Conservation (phyloP, 2,113 vertebrate species). For the Tapirus terrestris region DNA sequence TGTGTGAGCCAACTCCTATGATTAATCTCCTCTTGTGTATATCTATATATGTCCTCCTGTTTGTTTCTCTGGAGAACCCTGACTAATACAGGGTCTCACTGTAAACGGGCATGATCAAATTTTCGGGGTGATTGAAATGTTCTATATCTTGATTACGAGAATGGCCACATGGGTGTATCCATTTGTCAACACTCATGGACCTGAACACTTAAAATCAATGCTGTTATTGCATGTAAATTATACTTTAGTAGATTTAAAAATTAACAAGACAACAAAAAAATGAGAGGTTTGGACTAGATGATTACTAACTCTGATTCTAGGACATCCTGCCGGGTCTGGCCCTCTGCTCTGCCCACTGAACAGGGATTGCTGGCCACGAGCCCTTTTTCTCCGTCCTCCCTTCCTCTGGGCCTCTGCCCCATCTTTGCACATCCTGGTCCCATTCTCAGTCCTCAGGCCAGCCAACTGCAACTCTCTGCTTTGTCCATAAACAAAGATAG, state of each 20-base stretch:
- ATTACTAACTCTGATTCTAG: neutral
- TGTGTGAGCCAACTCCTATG: neutral
- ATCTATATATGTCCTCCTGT: neutral
- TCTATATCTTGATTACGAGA: neutral
- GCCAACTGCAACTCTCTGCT: neutral
- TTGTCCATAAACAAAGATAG: neutral
- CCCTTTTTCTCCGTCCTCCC: neutral
- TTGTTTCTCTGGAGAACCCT: neutral
- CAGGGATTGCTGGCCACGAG: neutral
- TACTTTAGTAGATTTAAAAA: neutral
- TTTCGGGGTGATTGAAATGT: neutral
- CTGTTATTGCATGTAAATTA: neutral
- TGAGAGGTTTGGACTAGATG: neutral
- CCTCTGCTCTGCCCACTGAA: neutral
- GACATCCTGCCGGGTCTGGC: neutral
- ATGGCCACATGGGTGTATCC: neutral
- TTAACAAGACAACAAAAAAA: neutral
- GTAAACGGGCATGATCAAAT: neutral
- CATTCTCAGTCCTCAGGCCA: neutral
- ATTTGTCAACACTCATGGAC: neutral
- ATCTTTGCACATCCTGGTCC: neutral
- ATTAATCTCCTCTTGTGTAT: neutral
- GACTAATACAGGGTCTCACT: neutral
- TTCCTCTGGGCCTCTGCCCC: neutral
- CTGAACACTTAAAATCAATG: neutral